Base-by-base conservation (phyloP, 37 sponge, comb jelly and placozoan genomes). In the Amphimedon queenslandica region DNA sequence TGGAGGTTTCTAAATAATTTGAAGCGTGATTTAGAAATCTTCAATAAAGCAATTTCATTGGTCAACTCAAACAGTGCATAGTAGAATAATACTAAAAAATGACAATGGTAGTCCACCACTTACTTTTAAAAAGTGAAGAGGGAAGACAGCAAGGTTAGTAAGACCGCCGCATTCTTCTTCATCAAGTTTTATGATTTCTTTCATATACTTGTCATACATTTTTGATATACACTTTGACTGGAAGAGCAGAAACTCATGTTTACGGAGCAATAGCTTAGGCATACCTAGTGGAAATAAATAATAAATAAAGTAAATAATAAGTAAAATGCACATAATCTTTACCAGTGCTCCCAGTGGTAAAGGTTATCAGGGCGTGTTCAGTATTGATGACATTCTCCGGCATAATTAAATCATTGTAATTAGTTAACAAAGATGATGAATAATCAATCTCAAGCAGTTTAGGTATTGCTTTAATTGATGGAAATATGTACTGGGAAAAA, bases 281-380 rank as follows among this genome's bases (percentile, higher is more conserved):
- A 87, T 76, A 13, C 87, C 53, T 47, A 47, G 13, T 47, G 13
- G 13, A 47, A 18, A 47, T 13, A 47, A 47, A 47, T 47, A 47
- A 47, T 47, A 18, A 47, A n/a, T 47, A 8, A 47, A 13, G 8
- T 47, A 47, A 47, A 18, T 47, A 47, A 47, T 47, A 18, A 13
- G 13, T 47, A 47, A 13, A 13, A 47, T 8, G 53, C 8, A 18
- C 8, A 47, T 47, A 47, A 47, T 18, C 13, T n/a, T n/a, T 47
- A 47, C 53, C 87, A 1, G 87, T 87, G 42, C 81, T 87, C 25
- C 87, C 82, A 10, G 82, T 81, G 61, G 82, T 81, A 61, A 82
- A 82, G 37, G 88, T 87, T 33, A 87, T 72, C 2, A 87, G 72
- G 72, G 77, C 87, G 28, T 80, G 39, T 16, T 80, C 77, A 2